A percentile compares a stretch with the other conserved stretches of the same genome.
These are phyloP conservation scores for Plusia festucae DNA, from an alignment of 2,888 invertebrate genomes.

Conservation along the genomic window DNA sequence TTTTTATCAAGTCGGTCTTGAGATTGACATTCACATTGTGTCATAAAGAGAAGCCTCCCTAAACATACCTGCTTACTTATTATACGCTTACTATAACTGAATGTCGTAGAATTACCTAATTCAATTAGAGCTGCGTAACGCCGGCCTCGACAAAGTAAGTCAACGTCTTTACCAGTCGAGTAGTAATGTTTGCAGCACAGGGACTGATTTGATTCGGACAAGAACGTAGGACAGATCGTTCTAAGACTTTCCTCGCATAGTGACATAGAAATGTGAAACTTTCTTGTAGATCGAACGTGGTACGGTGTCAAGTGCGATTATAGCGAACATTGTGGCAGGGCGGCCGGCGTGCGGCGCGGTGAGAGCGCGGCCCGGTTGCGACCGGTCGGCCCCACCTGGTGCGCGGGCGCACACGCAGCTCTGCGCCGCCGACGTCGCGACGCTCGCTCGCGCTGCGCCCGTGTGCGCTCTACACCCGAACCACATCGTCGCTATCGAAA, in stretches of 20 bases:
- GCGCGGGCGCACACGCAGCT: slow-evolving; percentile 82
- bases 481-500: slow-evolving; percentile 65
- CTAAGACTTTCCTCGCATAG: slow-evolving; percentile 69
- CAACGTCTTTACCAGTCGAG: slow-evolving; percentile 55
- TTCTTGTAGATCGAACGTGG: slow-evolving; percentile 83
- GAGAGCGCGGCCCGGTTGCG: slow-evolving; percentile 88
- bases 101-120: slow-evolving; percentile 79
- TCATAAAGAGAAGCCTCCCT: slow-evolving; percentile 72
- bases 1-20: slow-evolving; percentile 45
- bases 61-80: slow-evolving; percentile 50
- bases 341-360: slow-evolving; percentile 74
- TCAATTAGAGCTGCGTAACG: slow-evolving; percentile 76
- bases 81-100: slow-evolving; percentile 38
- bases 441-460: slow-evolving; percentile 81
- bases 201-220: slow-evolving; percentile 39
- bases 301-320: slow-evolving; percentile 88
- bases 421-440: slow-evolving; percentile 87
- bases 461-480: slow-evolving; percentile 71
- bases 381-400: slow-evolving; percentile 87
- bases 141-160: slow-evolving; percentile 67
- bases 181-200: slow-evolving; percentile 43
- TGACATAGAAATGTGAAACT: slow-evolving; percentile 87
- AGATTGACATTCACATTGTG: slow-evolving; percentile 37
- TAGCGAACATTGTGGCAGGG: slow-evolving; percentile 80
- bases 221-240: slow-evolving; percentile 55